phyloP scores from a whole-genome alignment of 2,888 invertebrate genomes.

The Syrphus vitripennis region DNA sequence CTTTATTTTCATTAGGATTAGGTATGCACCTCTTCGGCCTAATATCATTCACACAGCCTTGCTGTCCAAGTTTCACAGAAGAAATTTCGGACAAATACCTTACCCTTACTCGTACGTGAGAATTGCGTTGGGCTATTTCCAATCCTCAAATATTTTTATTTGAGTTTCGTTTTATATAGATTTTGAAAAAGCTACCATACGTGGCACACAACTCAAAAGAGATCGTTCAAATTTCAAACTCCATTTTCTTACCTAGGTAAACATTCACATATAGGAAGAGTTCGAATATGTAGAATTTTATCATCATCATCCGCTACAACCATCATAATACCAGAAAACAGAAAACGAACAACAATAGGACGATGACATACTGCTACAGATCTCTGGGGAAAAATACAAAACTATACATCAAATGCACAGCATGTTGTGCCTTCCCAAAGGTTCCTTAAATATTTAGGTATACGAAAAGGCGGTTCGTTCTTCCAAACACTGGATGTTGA shows the following conservation, averaged over 20 bases:
- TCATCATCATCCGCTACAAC: neutral
- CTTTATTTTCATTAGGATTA: no score
- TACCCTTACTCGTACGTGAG: neutral
- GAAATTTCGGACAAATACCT: neutral
- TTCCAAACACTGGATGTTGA: neutral
- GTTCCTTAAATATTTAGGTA: conserved; percentile 63
- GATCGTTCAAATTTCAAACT: conserved; percentile 29
- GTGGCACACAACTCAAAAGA: no score
- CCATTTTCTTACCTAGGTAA: neutral
- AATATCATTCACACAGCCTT: no score
- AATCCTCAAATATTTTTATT: conserved; percentile 39
- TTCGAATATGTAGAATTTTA: neutral
- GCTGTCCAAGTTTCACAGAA: neutral
- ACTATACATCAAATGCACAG: conserved; percentile 50
- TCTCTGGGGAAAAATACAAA: conserved; percentile 8
- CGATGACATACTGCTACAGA: conserved; percentile 32
- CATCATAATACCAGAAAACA: neutral
- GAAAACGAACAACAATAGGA: neutral
- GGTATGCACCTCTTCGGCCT: no score
- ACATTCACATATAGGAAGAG: neutral
- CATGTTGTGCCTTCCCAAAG: conserved; percentile 40
- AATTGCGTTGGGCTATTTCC: conserved; percentile 12
- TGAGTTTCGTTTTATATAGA: conserved; percentile 34
- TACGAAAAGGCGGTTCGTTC: conserved; percentile 10
- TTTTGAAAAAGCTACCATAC: neutral